Percentiles rank a stretch among this genome's conserved stretches.
Conservation (phyloP, 2,888 invertebrate genomes). For the Tribolium freemani region DNA sequence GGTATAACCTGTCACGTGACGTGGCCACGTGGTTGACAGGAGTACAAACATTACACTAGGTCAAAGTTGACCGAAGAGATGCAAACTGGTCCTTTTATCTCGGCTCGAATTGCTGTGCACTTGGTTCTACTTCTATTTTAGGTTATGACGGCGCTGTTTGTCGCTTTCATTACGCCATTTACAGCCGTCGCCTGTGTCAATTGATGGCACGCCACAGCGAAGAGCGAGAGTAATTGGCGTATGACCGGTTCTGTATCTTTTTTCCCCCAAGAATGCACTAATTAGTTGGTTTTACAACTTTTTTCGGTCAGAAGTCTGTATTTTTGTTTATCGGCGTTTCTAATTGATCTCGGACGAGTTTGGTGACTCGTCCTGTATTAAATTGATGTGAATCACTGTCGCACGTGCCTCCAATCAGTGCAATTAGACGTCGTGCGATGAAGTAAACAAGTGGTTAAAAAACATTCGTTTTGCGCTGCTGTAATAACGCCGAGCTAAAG, state of each 20-base stretch:
- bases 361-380: too few relatives aligned
- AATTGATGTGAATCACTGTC: background rate
- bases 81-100: slow-evolving; percentile 12
- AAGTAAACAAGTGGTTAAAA: slow-evolving; percentile 60
- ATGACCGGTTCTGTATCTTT: slow-evolving; percentile 5
- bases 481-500: slow-evolving; percentile 53
- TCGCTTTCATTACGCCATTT: slow-evolving; percentile 40
- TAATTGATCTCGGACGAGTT: background rate
- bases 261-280: background rate
- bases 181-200: slow-evolving; percentile 30
- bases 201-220: slow-evolving; percentile 20
- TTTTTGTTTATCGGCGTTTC: background rate
- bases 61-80: slow-evolving; percentile 14
- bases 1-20: slow-evolving; percentile 21
- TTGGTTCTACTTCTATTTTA: slow-evolving; percentile 47
- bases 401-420: slow-evolving; percentile 4
- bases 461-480: slow-evolving; percentile 49
- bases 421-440: slow-evolving; percentile 14
- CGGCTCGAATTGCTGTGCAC: background rate
- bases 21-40: slow-evolving; percentile 15
- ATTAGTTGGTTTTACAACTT: background rate
- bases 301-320: background rate
- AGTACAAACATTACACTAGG: slow-evolving; percentile 3
- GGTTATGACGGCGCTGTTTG: slow-evolving; percentile 49
- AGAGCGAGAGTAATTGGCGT: slow-evolving; percentile 36